Conservation (phyloP, 2,888 invertebrate genomes). For the Cylindroiulus punctatus region DNA sequence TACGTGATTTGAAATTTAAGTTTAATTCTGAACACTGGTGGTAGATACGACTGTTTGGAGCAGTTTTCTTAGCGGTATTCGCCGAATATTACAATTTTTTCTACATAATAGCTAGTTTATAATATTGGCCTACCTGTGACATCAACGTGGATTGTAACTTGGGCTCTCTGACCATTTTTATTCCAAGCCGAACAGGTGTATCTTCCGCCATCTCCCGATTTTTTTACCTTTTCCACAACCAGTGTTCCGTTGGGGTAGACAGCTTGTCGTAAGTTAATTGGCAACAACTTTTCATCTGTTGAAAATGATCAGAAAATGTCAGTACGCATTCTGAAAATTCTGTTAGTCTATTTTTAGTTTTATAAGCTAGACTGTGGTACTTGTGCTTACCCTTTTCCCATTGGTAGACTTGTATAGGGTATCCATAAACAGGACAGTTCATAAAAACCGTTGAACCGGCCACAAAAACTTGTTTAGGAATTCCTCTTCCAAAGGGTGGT, state of each 20-base stretch:
- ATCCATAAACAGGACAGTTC: conserved; percentile 84
- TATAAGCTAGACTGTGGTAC: background rate
- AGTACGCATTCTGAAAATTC: background rate
- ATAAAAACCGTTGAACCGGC: conserved; percentile 79
- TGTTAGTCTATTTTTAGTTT: background rate
- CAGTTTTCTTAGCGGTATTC: too few relatives aligned
- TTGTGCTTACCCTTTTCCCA: conserved; percentile 75
- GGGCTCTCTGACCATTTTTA: conserved; percentile 78
- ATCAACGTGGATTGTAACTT: conserved; percentile 69
- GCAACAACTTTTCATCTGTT: conserved; percentile 63
- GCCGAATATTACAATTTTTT: too few relatives aligned
- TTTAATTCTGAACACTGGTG: background rate
- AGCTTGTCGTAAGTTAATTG: conserved; percentile 67
- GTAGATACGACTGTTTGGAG: background rate
- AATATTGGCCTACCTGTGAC: conserved; percentile 67
- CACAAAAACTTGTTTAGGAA: conserved; percentile 83
- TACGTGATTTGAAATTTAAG: background rate
- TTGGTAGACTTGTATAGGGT: conserved; percentile 81
- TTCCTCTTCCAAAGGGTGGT: conserved; percentile 80
- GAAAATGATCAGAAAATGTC: background rate
- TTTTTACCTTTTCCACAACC: conserved; percentile 67
- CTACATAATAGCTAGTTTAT: too few relatives aligned
- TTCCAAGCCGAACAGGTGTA: conserved; percentile 84
- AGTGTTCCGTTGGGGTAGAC: conserved; percentile 68
- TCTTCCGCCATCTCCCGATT: conserved; percentile 75